Conservation (phyloP, 2,888 invertebrate genomes). For the Dolichopus griseipennis region DNA sequence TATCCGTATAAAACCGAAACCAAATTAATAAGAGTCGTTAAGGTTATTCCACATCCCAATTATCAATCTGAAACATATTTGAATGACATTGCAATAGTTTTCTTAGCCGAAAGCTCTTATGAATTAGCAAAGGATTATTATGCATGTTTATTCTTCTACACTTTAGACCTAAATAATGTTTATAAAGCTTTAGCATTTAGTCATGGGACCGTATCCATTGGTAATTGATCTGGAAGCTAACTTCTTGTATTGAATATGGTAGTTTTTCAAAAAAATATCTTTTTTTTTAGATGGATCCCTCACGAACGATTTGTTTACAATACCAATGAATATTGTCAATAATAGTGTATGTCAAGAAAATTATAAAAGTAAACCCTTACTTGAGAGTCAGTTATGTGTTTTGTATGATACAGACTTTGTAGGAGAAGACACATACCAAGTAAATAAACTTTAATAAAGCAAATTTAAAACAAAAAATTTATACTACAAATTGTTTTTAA, state of each 20-base stretch:
- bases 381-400: neutral
- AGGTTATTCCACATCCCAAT: slow-evolving; percentile 19
- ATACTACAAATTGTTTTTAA: neutral
- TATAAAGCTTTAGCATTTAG: neutral
- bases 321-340: neutral
- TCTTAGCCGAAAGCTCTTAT: neutral
- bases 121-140: neutral
- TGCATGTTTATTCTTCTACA: neutral
- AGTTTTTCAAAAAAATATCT: too few species aligned
- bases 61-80: slow-evolving; percentile 13
- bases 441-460: neutral
- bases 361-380: neutral
- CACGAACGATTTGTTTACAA: neutral
- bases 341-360: neutral
- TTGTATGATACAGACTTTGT: neutral
- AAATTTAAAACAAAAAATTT: neutral
- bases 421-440: neutral
- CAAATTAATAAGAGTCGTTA: slow-evolving; percentile 15
- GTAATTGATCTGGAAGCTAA: neutral
- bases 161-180: neutral
- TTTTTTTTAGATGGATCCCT: neutral
- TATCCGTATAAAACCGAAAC: slow-evolving; percentile 15
- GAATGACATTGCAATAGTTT: slow-evolving; percentile 13
- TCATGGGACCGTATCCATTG: neutral
- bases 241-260: too few species aligned